Evolutionary conservation across 2,797 vertebrate species (phyloP).

Genomic region (Tragopan temminckii): DNA sequence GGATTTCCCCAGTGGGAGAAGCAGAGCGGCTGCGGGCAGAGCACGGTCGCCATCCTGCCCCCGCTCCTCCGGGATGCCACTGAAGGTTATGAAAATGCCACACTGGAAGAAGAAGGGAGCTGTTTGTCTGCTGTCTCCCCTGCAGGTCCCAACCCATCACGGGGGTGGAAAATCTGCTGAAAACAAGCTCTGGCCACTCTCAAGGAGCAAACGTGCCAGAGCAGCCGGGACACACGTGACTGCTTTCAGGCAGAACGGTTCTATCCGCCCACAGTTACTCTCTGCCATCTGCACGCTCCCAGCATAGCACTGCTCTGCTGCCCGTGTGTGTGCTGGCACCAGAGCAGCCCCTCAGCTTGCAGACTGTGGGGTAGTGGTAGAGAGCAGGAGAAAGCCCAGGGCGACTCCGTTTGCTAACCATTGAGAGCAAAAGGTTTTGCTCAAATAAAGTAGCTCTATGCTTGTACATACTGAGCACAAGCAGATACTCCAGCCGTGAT

Average conservation of each 20-base stretch:
- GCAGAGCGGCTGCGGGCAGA: rapidly evolving
- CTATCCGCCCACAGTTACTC: not conserved
- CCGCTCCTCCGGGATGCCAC: not conserved
- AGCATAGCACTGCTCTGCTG: not conserved
- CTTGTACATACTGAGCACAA: not conserved
- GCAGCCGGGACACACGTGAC: not conserved
- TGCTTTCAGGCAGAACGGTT: not conserved
- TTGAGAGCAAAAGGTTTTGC: not conserved
- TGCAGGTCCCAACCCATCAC: not conserved
- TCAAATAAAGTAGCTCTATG: constrained; percentile 17
- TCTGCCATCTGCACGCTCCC: not conserved
- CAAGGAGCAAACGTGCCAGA: rapidly evolving
- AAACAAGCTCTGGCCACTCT: not conserved
- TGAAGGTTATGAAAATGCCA: constrained; percentile 38
- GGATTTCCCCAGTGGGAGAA: not conserved
- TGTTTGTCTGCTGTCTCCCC: not conserved
- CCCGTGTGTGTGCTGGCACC: not conserved
- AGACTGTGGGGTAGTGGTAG: not conserved
- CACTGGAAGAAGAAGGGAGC: not conserved
- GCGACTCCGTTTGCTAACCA: not conserved
- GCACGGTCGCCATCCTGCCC: not conserved
- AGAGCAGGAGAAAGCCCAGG: not conserved
- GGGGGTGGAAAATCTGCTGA: not conserved
- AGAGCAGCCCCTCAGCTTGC: no score
- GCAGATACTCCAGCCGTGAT: not conserved